phyloP scores from a whole-genome alignment of 2,113 vertebrate genomes.

The Cheirogaleus medius region DNA sequence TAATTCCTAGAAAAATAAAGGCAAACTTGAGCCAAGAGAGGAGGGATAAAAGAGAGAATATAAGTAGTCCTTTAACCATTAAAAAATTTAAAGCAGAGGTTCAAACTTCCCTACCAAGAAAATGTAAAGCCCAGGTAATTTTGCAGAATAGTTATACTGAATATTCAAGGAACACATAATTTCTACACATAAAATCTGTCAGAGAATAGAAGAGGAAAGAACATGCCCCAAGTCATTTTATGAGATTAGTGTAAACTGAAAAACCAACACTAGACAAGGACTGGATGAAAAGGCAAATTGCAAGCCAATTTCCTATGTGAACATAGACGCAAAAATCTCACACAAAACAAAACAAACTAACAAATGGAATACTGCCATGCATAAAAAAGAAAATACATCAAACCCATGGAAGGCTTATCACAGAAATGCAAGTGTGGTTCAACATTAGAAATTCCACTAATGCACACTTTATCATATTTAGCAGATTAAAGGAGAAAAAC shows the following conservation, averaged over 20 bases:
- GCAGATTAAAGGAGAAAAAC: background rate
- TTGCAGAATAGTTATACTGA: background rate
- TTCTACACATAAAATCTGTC: background rate
- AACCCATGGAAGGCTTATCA: background rate
- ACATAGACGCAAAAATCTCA: background rate
- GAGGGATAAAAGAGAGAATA: background rate
- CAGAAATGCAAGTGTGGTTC: background rate
- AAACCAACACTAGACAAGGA: background rate
- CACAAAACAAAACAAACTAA: background rate
- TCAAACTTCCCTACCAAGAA: background rate
- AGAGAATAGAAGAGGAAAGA: background rate
- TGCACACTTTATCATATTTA: background rate
- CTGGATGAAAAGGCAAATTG: background rate
- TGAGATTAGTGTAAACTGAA: background rate
- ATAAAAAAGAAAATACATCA: background rate
- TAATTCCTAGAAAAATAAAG: background rate
- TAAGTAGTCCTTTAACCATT: background rate
- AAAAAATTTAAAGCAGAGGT: background rate
- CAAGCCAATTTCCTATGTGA: background rate
- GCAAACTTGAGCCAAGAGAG: background rate
- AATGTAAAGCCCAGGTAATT: background rate
- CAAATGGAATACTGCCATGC: background rate
- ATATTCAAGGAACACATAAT: background rate
- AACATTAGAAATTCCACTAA: constrained; percentile 4
- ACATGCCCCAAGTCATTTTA: background rate